Conservation (phyloP, 2,113 vertebrate genomes). For the Dipodomys stephensi region DNA sequence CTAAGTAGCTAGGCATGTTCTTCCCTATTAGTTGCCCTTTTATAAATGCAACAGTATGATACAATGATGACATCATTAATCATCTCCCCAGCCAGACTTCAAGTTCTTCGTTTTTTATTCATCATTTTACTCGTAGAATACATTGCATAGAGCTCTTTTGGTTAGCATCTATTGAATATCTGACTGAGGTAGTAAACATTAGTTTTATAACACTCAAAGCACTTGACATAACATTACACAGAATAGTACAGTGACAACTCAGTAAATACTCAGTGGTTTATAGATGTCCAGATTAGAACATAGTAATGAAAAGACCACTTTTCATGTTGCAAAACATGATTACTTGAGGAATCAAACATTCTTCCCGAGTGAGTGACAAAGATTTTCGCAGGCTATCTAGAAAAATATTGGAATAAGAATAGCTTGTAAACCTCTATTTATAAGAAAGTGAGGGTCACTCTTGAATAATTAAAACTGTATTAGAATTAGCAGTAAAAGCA, state of each 20-base stretch:
- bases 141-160: neutral
- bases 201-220: neutral
- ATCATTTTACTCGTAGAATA: neutral
- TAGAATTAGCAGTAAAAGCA: neutral
- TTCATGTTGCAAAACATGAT: neutral
- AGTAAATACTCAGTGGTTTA: neutral
- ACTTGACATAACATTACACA: neutral
- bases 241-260: neutral
- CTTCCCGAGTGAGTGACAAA: slow-evolving; percentile 16
- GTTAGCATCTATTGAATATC: neutral
- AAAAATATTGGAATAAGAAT: neutral
- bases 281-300: neutral
- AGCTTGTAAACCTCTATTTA: neutral
- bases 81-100: neutral
- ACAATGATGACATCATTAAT: neutral
- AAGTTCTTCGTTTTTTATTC: neutral
- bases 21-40: neutral
- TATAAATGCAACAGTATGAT: neutral
- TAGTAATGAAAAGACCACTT: neutral
- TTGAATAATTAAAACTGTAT: slow-evolving; percentile 20
- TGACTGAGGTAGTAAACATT: neutral
- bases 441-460: neutral
- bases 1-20: neutral
- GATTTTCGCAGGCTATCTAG: neutral
- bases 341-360: slow-evolving; percentile 14